Conservation (phyloP, 2,113 vertebrate genomes). For the Azemiops feae region DNA sequence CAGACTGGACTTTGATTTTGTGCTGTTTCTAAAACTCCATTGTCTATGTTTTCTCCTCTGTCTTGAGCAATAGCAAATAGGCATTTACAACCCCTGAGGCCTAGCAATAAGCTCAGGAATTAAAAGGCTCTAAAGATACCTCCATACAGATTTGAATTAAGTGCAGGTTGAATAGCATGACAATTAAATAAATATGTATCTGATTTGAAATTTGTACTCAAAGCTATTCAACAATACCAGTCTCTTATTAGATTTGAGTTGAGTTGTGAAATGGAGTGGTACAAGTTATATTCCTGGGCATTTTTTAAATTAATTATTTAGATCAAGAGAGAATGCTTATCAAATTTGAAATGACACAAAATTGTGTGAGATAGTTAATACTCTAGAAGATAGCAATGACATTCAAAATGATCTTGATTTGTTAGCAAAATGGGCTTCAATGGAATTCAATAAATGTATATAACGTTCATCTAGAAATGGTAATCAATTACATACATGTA, state of each 20-base stretch:
- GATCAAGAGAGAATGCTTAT: not conserved
- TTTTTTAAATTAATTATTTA: not conserved
- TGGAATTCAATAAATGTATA: not conserved
- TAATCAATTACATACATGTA: not conserved
- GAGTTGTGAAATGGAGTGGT: not conserved
- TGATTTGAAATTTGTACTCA: not conserved
- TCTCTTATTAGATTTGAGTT: not conserved
- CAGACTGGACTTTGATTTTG: not conserved
- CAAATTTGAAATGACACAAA: not conserved
- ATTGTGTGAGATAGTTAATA: not conserved
- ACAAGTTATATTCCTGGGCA: not conserved
- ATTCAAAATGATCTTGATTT: not conserved
- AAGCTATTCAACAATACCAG: not conserved
- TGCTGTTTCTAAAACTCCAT: not conserved
- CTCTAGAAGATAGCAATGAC: not conserved
- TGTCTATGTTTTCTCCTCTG: not conserved
- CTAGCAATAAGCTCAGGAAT: not conserved
- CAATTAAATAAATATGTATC: not conserved
- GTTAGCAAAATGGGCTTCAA: not conserved
- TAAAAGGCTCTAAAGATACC: not conserved
- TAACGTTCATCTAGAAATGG: not conserved
- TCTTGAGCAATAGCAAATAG: not conserved
- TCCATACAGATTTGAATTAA: not conserved
- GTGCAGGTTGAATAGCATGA: not conserved
- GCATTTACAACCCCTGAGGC: not conserved